Percentiles rank a stretch among this genome's conserved stretches.
phyloP scores from a whole-genome alignment of 2,797 vertebrate genomes.

The Pipistrellus nathusii region DNA sequence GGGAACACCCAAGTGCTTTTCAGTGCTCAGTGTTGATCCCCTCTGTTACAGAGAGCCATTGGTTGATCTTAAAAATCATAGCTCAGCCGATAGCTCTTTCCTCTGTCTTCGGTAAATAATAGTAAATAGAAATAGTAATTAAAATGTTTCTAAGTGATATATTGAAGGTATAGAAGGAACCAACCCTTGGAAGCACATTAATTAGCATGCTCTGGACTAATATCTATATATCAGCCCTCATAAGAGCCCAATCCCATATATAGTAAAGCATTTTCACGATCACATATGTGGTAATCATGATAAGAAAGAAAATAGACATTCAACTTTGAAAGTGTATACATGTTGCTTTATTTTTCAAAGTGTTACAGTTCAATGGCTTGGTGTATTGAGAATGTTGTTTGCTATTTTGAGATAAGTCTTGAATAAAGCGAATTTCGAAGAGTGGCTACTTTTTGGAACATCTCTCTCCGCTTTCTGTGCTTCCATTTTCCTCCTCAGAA shows the following conservation, averaged over 20 bases:
- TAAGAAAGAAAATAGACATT: not conserved
- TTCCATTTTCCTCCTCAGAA: not conserved
- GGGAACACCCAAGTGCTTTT: not conserved
- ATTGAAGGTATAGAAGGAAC: not conserved
- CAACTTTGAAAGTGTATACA: not conserved
- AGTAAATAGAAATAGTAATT: not conserved
- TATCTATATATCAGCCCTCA: not conserved
- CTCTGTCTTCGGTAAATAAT: not conserved
- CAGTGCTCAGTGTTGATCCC: not conserved
- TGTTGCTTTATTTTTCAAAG: not conserved
- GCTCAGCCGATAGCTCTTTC: not conserved
- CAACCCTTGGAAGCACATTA: not conserved
- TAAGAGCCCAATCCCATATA: not conserved
- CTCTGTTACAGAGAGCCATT: not conserved
- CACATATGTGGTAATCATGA: not conserved
- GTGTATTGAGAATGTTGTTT: not conserved
- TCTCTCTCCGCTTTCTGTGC: not conserved
- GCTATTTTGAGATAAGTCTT: not conserved
- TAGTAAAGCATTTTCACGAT: not conserved
- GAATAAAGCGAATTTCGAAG: not conserved
- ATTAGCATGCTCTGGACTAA: not conserved
- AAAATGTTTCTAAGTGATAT: conserved; percentile 1
- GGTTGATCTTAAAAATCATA: not conserved
- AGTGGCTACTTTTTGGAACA: not conserved
- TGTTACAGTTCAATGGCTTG: not conserved